A percentile compares a stretch with the other conserved stretches of the same genome.
Evolutionary conservation across 2,797 vertebrate genomes (phyloP).

Genomic region (Pygocentrus nattereri): DNA sequence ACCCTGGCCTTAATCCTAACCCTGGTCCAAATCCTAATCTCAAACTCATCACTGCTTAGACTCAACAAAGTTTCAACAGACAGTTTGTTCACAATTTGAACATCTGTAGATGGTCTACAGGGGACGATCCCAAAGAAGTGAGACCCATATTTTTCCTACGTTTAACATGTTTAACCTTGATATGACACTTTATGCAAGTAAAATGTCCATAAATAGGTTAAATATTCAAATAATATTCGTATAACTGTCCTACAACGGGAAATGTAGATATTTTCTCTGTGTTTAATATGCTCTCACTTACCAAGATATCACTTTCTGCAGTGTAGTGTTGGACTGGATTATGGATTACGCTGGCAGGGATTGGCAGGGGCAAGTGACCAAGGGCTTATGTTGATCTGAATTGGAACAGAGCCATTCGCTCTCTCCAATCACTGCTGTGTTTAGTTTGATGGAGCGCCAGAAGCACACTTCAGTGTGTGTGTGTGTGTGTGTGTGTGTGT

Average conservation of each 20-base stretch:
- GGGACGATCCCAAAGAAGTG: no score
- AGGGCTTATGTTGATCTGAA: neutral
- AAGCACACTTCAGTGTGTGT: neutral
- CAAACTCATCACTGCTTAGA: no score
- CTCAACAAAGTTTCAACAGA: no score
- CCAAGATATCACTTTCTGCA: neutral
- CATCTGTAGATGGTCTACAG: no score
- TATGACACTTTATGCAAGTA: neutral
- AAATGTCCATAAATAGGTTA: neutral
- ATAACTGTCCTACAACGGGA: neutral
- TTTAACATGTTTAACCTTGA: neutral
- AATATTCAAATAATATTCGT: neutral
- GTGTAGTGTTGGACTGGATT: slow-evolving; percentile 1
- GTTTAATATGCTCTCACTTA: neutral
- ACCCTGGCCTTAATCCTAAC: no score
- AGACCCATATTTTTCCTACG: no score
- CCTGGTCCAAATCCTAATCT: no score
- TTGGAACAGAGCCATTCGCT: neutral
- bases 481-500: neutral
- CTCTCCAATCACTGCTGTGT: neutral
- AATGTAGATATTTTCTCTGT: neutral
- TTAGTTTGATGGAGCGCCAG: neutral
- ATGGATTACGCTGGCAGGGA: neutral
- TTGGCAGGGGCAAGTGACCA: neutral
- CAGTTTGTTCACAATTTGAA: no score